Evolutionary conservation across 1,140 invertebrate genomes (phyloP).

Genomic region (Drosophila ercepeae): DNA sequence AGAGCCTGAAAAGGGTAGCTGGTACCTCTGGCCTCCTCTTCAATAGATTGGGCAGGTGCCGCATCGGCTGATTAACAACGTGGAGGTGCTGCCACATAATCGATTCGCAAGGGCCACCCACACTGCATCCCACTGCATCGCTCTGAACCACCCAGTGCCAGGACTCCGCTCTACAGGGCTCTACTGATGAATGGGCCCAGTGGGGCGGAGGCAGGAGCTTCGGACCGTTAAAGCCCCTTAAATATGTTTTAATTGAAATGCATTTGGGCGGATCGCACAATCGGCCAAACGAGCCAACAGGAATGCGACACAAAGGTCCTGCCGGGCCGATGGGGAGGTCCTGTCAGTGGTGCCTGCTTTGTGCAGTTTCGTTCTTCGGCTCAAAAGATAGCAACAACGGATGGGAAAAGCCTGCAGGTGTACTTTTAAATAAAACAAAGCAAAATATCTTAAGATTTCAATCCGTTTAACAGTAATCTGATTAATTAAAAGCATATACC

Average conservation of each 20-base stretch:
- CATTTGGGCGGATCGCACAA: constrained; percentile 65
- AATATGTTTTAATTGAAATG: constrained; percentile 80
- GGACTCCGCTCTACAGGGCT: no score
- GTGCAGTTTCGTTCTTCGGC: neutral
- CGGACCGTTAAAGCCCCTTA: constrained; percentile 49
- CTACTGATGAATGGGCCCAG: constrained; percentile 57
- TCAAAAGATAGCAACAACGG: no score
- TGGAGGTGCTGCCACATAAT: constrained; percentile 51
- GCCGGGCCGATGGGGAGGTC: neutral
- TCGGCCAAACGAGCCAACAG: constrained; percentile 32
- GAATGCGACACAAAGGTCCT: constrained; percentile 33
- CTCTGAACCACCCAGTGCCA: neutral
- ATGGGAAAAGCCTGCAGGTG: no score
- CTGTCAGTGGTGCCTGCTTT: constrained; percentile 18
- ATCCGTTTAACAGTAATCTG: no score
- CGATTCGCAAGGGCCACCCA: constrained; percentile 28
- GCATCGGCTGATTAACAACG: constrained; percentile 56
- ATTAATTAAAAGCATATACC: no score
- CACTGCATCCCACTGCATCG: constrained; percentile 1
- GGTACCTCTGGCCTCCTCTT: no score
- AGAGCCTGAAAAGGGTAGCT: neutral
- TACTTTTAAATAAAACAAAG: no score
- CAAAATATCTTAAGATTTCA: no score
- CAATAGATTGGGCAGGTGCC: constrained; percentile 37
- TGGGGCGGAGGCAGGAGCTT: constrained; percentile 11